A percentile compares a stretch with the other conserved stretches of the same genome.
phyloP scores from a whole-genome alignment of 2,888 invertebrate genomes.

The Schizotus pectinicornis region DNA sequence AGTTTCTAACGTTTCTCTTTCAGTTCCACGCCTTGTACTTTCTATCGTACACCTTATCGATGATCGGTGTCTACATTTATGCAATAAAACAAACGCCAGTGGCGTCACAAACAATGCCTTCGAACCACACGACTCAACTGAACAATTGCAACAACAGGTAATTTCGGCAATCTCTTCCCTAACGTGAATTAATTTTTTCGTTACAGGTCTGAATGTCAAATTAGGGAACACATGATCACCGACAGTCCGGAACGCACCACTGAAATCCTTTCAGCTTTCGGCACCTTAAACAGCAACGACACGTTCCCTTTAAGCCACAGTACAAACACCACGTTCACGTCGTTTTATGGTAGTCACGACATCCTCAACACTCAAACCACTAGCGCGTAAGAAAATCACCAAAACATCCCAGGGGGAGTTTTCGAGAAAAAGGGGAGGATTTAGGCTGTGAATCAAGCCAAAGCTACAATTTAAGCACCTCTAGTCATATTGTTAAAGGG shows the following conservation, averaged over 20 bases:
- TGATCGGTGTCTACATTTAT: slow-evolving; percentile 74
- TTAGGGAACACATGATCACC: slow-evolving; percentile 54
- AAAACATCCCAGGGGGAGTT: not conserved
- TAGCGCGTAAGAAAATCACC: slow-evolving; percentile 37
- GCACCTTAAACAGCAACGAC: slow-evolving; percentile 59
- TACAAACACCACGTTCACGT: slow-evolving; percentile 63
- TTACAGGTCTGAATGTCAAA: slow-evolving; percentile 50
- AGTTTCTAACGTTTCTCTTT: slow-evolving; percentile 49
- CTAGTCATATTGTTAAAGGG: no score
- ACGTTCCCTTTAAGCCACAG: slow-evolving; percentile 61
- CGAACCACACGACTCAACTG: slow-evolving; percentile 47
- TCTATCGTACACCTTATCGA: slow-evolving; percentile 77
- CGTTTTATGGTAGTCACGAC: slow-evolving; percentile 63
- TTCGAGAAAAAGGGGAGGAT: no score
- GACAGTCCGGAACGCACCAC: slow-evolving; percentile 54
- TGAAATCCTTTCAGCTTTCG: slow-evolving; percentile 57
- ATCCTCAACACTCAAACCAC: slow-evolving; percentile 48
- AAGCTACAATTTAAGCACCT: no score
- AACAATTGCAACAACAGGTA: slow-evolving; percentile 52
- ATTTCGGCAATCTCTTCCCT: slow-evolving; percentile 4
- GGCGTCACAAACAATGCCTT: slow-evolving; percentile 52
- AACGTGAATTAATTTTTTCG: slow-evolving; percentile 19
- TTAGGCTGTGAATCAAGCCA: no score
- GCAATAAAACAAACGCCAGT: slow-evolving; percentile 68
- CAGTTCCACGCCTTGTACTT: slow-evolving; percentile 87